These are phyloP conservation scores for Solea senegalensis DNA, from an alignment of 2,113 vertebrate species.

Conservation along the genomic window DNA sequence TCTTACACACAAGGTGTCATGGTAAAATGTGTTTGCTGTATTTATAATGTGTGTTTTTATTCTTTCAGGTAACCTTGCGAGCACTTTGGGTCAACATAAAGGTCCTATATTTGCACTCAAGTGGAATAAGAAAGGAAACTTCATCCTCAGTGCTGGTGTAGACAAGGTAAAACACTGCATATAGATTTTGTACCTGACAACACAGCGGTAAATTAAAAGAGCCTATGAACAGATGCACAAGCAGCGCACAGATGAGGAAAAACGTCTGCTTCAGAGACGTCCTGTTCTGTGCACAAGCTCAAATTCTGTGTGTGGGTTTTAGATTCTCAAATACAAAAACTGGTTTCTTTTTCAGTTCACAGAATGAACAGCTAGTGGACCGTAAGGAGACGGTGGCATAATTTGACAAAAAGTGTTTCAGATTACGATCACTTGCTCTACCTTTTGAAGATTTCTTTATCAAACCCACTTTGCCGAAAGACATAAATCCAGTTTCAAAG, in stretches of 20 bases:
- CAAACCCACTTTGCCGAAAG: not conserved
- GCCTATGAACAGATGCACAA: no score
- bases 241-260: no score
- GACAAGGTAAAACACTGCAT: slow-evolving; percentile 88
- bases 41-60: slow-evolving; percentile 24
- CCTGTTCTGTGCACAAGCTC: no score
- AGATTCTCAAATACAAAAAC: no score
- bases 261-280: no score
- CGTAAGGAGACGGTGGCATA: no score
- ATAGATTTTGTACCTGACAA: not conserved
- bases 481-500: not conserved
- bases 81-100: slow-evolving; percentile 99
- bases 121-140: slow-evolving; percentile 99
- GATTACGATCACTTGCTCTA: no score
- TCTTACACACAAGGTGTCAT: not conserved
- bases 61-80: slow-evolving; percentile 95
- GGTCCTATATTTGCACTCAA: slow-evolving; percentile 99
- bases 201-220: no score
- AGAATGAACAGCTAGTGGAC: no score
- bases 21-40: not conserved
- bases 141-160: slow-evolving; percentile 98
- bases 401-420: no score
- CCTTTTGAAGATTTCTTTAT: no score
- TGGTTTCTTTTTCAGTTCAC: not conserved
- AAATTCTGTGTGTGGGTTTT: no score